phyloP scores from a whole-genome alignment of 2,797 vertebrate genomes.

The Melanotaenia pygmaea region DNA sequence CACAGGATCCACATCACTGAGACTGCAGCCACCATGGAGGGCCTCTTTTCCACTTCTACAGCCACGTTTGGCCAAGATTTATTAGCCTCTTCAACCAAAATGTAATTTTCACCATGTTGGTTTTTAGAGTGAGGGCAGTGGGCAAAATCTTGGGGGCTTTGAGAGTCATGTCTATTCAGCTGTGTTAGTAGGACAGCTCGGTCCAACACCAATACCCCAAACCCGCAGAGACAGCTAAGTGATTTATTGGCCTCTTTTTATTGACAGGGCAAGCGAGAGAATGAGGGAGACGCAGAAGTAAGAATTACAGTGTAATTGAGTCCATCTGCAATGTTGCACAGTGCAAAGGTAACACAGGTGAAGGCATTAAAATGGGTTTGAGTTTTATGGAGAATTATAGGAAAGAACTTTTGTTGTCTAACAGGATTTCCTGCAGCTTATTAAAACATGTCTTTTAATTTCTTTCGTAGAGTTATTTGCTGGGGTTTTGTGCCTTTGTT shows the following conservation, averaged over 20 bases:
- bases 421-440: constrained; percentile 61
- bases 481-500: constrained; percentile 43
- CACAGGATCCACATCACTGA: constrained; percentile 68
- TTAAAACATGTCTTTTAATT: constrained; percentile 57
- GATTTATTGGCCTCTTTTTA: constrained; percentile 80
- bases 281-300: constrained; percentile 72
- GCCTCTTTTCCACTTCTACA: constrained; percentile 72
- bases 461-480: constrained; percentile 40
- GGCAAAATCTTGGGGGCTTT: constrained; percentile 45
- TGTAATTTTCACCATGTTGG: constrained; percentile 82
- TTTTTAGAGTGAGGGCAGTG: constrained; percentile 67
- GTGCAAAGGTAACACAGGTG: constrained; percentile 70
- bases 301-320: constrained; percentile 78
- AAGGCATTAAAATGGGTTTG: constrained; percentile 54
- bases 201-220: constrained; percentile 79
- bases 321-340: constrained; percentile 59
- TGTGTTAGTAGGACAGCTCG: constrained; percentile 63
- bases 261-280: constrained; percentile 64
- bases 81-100: constrained; percentile 78
- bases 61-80: constrained; percentile 78
- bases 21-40: constrained; percentile 65
- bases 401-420: constrained; percentile 51
- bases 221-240: constrained; percentile 71
- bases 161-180: constrained; percentile 69
- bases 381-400: constrained; percentile 62